phyloP scores from a whole-genome alignment of 2,888 invertebrate species.

The Lamproptera curius region DNA sequence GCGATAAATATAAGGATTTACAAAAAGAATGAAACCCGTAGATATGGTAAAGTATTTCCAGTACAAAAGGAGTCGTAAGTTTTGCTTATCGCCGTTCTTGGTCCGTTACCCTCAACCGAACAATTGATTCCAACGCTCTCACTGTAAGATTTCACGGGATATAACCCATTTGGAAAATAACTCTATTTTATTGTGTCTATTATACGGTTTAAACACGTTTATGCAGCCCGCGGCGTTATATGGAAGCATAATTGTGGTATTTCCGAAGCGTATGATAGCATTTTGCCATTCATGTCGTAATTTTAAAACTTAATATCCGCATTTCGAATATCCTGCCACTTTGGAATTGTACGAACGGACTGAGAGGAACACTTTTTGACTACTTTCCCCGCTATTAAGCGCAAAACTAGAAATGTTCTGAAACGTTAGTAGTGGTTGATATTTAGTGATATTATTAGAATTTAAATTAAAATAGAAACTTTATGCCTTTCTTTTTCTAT shows the following conservation, averaged over 20 bases:
- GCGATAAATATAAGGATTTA: conserved; percentile 26
- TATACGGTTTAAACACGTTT: conserved; percentile 35
- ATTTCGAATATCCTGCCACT: not conserved
- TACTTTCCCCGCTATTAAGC: too few species aligned
- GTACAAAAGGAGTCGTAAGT: conserved; percentile 68
- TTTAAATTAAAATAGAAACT: too few species aligned
- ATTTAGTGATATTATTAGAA: too few species aligned
- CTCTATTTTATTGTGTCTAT: conserved; percentile 61
- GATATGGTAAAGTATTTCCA: conserved; percentile 56
- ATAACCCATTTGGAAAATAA: conserved; percentile 57
- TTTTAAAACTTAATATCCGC: conserved; percentile 15
- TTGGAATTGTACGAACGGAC: not conserved
- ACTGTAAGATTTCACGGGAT: conserved; percentile 47
- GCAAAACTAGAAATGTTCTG: too few species aligned
- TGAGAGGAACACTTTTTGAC: not conserved
- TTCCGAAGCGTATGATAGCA: conserved; percentile 19
- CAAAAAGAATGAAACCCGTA: conserved; percentile 36
- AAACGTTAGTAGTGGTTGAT: too few species aligned
- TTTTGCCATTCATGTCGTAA: conserved; percentile 10
- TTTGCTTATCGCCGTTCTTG: conserved; percentile 63
- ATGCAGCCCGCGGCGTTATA: conserved; percentile 24
- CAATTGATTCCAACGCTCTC: conserved; percentile 64
- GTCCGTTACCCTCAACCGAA: conserved; percentile 62
- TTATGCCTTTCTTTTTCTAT: too few species aligned
- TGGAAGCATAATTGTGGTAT: conserved; percentile 18